Evolutionary conservation across 2,888 invertebrate genomes (phyloP).

Genomic region (Sclerodermus sp.): DNA sequence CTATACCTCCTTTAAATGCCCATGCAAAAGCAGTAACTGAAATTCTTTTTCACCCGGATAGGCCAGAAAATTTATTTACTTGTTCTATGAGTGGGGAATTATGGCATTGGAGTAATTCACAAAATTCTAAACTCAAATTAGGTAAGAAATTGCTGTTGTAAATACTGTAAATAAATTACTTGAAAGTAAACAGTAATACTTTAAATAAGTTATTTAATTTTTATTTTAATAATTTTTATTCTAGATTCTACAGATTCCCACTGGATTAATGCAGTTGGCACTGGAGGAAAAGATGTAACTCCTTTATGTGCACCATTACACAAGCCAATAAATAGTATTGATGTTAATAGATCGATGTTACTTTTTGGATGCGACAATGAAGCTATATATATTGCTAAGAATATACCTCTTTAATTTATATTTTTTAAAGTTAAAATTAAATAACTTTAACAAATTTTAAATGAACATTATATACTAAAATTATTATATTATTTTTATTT

Average conservation of each 20-base stretch:
- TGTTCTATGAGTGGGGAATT: slow-evolving; percentile 81
- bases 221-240: slow-evolving; percentile 8
- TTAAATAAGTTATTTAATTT: too few species aligned
- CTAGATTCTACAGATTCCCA: slow-evolving; percentile 53
- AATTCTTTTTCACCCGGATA: slow-evolving; percentile 82
- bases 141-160: slow-evolving; percentile 28
- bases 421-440: background rate
- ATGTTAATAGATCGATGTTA: slow-evolving; percentile 74
- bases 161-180: background rate
- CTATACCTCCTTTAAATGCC: slow-evolving; percentile 79
- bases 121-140: slow-evolving; percentile 46
- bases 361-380: slow-evolving; percentile 88
- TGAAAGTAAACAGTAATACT: background rate
- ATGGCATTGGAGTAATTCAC: slow-evolving; percentile 81
- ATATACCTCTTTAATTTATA: slow-evolving; percentile 54
- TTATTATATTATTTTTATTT: too few species aligned
- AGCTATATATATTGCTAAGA: slow-evolving; percentile 79
- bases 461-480: too few species aligned
- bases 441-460: too few species aligned
- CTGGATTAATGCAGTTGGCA: slow-evolving; percentile 61
- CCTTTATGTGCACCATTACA: slow-evolving; percentile 75
- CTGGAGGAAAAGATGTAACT: slow-evolving; percentile 67
- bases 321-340: slow-evolving; percentile 80
- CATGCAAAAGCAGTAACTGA: slow-evolving; percentile 79
- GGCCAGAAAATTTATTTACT: slow-evolving; percentile 82